These are phyloP conservation scores for Stegastes partitus DNA, from an alignment of 2,113 vertebrate species.

Conservation along the genomic window DNA sequence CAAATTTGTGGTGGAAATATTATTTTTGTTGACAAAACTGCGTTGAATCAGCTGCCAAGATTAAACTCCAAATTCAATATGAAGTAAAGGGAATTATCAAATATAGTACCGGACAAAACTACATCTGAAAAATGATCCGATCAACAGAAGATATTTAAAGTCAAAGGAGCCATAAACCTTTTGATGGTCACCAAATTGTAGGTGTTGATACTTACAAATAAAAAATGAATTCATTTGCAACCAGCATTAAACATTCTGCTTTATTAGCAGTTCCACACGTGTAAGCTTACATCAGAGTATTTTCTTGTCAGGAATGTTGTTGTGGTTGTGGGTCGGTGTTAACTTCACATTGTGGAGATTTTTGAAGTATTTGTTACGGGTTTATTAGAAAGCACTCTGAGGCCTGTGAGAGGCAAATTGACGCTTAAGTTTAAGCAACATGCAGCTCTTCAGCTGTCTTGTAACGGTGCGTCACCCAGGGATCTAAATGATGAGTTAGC, in stretches of 20 bases:
- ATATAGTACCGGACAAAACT: not conserved
- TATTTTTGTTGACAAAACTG: too few species aligned
- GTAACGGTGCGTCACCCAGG: constrained; percentile 23
- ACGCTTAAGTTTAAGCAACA: not conserved
- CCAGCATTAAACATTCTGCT: not conserved
- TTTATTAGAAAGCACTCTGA: constrained; percentile 17
- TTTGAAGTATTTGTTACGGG: constrained; percentile 6
- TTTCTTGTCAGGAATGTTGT: constrained; percentile 13
- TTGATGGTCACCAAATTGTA: not conserved
- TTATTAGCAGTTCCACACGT: not conserved
- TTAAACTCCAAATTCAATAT: not conserved
- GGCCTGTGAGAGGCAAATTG: constrained; percentile 12
- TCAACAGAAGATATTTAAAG: not conserved
- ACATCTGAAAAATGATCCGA: not conserved
- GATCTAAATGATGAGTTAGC: not conserved
- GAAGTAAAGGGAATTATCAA: not conserved
- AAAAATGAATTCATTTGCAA: constrained; percentile 11
- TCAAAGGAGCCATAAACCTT: not conserved
- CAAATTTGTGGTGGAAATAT: too few species aligned
- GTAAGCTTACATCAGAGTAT: not conserved
- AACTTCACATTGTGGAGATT: constrained; percentile 14
- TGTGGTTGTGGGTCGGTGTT: constrained; percentile 4
- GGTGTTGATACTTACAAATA: constrained; percentile 1
- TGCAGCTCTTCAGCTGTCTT: not conserved
- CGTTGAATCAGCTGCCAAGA: too few species aligned